Percentiles rank a stretch among this genome's conserved stretches.
phyloP scores from a whole-genome alignment of 1,140 invertebrate species.

The Cotesia glomerata region DNA sequence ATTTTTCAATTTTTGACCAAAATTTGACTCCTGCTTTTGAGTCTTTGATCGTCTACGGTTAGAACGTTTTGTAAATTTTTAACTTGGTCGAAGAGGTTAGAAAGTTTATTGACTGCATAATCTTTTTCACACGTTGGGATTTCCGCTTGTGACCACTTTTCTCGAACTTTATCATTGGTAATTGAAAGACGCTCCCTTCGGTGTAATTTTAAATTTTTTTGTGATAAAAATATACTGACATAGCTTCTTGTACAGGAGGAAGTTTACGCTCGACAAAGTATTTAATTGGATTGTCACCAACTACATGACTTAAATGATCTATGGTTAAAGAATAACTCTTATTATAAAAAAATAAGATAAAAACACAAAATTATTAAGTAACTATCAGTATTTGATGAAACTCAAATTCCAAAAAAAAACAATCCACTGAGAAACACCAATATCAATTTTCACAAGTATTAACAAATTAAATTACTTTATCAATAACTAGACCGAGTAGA shows the following conservation, averaged over 20 bases:
- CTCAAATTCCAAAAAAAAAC: neutral
- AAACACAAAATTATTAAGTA: neutral
- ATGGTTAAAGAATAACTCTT: neutral
- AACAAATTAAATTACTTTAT: neutral
- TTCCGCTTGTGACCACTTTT: constrained; percentile 14
- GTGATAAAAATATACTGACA: constrained; percentile 8
- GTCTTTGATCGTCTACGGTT: neutral
- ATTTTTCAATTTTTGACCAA: constrained; percentile 5
- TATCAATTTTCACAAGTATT: neutral
- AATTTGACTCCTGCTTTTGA: neutral
- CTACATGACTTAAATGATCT: constrained; percentile 2
- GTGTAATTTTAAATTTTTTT: no score
- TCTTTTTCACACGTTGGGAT: constrained; percentile 11
- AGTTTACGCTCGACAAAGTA: constrained; percentile 2
- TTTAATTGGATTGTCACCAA: constrained; percentile 10
- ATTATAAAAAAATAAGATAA: neutral
- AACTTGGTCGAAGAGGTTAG: neutral
- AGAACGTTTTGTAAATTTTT: neutral
- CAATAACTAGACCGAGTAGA: no score
- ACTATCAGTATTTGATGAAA: neutral
- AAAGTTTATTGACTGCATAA: neutral
- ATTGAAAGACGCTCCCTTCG: neutral
- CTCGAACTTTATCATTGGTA: constrained; percentile 11
- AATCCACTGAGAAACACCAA: neutral
- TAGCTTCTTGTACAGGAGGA: neutral